Evolutionary conservation across 2,113 vertebrate species (phyloP).

Genomic region (Dasyurus viverrinus): DNA sequence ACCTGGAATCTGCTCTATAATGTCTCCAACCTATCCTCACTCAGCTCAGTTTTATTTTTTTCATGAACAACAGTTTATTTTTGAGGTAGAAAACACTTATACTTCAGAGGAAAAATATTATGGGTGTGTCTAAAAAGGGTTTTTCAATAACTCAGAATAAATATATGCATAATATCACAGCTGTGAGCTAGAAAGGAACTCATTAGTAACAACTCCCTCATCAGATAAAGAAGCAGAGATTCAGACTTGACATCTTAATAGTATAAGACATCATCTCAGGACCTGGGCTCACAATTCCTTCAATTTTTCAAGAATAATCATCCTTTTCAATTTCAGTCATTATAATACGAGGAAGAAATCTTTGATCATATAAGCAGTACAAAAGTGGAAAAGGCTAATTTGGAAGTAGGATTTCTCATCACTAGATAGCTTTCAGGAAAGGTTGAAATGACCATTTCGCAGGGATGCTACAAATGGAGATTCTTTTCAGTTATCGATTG

Average conservation of each 20-base stretch:
- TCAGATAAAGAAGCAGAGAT: neutral
- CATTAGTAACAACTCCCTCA: neutral
- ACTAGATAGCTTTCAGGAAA: neutral
- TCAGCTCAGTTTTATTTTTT: neutral
- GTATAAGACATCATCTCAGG: neutral
- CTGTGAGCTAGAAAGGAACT: neutral
- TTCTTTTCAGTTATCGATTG: neutral
- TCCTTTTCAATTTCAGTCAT: neutral
- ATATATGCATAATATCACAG: neutral
- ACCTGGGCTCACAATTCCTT: neutral
- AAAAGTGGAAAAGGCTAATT: neutral
- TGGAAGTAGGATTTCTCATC: neutral
- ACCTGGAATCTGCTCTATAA: neutral
- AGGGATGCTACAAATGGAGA: neutral
- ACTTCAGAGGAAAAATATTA: neutral
- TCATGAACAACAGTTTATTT: neutral
- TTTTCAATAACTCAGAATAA: neutral
- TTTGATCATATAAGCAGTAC: neutral
- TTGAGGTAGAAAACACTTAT: neutral
- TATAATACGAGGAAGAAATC: neutral
- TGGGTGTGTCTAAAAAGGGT: neutral
- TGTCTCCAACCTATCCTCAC: neutral
- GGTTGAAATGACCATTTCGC: neutral
- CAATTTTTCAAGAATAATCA: neutral
- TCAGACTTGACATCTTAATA: neutral